Base-by-base conservation (phyloP, 2,888 invertebrate genomes). In the Polydrusus cervinus region DNA sequence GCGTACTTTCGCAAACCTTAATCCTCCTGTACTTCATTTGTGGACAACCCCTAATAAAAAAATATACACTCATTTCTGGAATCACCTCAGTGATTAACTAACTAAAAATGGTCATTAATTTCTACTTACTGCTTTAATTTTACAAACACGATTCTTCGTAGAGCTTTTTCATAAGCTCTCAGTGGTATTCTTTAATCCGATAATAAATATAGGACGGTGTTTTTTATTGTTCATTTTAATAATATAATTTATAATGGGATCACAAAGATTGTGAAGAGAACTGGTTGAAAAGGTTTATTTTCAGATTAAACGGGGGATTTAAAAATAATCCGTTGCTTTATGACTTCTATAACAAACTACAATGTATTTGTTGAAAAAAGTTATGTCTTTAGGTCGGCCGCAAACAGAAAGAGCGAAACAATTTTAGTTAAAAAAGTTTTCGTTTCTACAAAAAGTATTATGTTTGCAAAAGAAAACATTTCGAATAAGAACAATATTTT, bases 211-310 rank as follows among this genome's bases (percentile, higher is more conserved):
- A 16, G 68, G 69, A 73, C 68, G 74, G 74, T 38, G 53, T 43
- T 73, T 74, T 74, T 66, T 74, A 70, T 62, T 55, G 60, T 60
- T 49, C 65, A 74, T 70, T 65, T 70, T 74, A 74, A 74, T 74
- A 70, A 74, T 62, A 51, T 60, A 74, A 74, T 74, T 74, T 74
- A 74, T 74, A 74, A 74, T 70, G 74, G 74, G 65, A 74, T 74
- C 69, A 74, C 38, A 69, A 25, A 51, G 69, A 68, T 64, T 72
- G 66, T 72, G 57, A 66, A 49, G 66, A 51, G 30, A 69, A 70
- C 74, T 68, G 69, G 74, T 74, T 61, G 53, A 66, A 57, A 30
- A 60, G 40, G 57, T 72, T 72, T 73, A 73, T 68, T 73, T 64
- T 74, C 62, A 25, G 67, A 73, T 73, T 67, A 73, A 73, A 53